Conservation (phyloP, 1,140 invertebrate genomes). For the Neodiprion lecontei region DNA sequence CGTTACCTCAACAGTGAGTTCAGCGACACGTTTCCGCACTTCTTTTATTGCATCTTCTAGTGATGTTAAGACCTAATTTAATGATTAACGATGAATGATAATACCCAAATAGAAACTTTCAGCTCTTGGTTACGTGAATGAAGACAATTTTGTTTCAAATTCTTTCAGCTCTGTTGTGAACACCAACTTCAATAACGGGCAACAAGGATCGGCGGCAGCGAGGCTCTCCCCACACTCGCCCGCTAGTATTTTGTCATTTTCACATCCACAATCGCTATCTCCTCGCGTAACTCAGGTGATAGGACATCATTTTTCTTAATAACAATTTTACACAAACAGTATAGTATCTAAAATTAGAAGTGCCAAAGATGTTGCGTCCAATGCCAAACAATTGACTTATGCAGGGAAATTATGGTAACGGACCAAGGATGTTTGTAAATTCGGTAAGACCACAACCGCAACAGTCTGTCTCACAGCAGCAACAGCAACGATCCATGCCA, state of each 20-base stretch:
- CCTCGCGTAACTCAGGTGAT: conserved; percentile 57
- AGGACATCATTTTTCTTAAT: background rate
- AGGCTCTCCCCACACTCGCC: conserved; percentile 59
- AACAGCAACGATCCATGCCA: conserved; percentile 62
- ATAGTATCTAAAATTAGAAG: background rate
- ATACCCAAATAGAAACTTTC: too few species aligned
- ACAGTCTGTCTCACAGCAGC: conserved; percentile 34
- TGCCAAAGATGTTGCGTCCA: background rate
- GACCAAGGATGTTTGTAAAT: conserved; percentile 57
- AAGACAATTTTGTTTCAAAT: background rate
- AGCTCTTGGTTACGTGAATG: too few species aligned
- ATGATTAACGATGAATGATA: background rate
- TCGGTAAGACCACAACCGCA: conserved; percentile 43
- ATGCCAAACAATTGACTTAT: conserved; percentile 6
- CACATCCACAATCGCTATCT: conserved; percentile 58
- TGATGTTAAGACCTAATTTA: background rate
- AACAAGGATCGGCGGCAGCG: conserved; percentile 53
- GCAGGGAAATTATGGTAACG: conserved; percentile 56
- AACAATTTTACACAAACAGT: background rate
- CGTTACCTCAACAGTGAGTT: conserved; percentile 58
- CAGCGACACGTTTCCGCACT: background rate
- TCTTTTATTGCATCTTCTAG: too few species aligned
- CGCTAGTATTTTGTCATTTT: conserved; percentile 53
- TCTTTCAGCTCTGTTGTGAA: conserved; percentile 52
- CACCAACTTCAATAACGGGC: conserved; percentile 57